A percentile compares a stretch with the other conserved stretches of the same genome.
These are phyloP conservation scores for Grammomys dolichurus DNA, from an alignment of 2,113 vertebrate species.

Conservation along the genomic window DNA sequence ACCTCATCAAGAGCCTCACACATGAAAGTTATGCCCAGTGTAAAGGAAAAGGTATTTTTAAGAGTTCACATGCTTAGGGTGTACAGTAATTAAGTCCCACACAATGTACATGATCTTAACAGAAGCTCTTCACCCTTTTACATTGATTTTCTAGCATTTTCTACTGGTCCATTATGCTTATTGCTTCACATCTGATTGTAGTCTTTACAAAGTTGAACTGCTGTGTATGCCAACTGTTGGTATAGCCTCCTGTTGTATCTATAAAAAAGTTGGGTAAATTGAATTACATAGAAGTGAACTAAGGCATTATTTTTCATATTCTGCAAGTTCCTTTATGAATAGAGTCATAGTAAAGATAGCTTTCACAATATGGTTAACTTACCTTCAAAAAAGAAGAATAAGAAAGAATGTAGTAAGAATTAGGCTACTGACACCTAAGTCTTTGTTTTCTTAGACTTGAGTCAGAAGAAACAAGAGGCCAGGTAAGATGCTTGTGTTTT, in stretches of 20 bases:
- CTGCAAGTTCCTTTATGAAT: background rate
- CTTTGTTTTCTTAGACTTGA: conserved; percentile 64
- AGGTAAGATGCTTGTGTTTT: conserved; percentile 19
- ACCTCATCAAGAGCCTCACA: background rate
- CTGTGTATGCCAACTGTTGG: background rate
- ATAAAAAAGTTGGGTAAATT: background rate
- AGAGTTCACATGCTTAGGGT: background rate
- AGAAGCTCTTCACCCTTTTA: background rate
- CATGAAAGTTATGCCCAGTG: background rate
- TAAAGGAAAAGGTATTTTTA: background rate
- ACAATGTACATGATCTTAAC: background rate
- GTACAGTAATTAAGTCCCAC: background rate
- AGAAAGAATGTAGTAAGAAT: background rate
- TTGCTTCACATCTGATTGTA: background rate
- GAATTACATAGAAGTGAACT: background rate
- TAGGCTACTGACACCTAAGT: background rate
- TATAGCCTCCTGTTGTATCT: background rate
- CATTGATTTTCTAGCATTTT: background rate
- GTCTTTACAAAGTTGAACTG: background rate
- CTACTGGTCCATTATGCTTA: background rate
- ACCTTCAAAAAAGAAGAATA: background rate
- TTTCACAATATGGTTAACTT: conserved; percentile 33
- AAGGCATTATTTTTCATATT: background rate
- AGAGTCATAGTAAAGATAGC: background rate
- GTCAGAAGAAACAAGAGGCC: background rate